phyloP scores from a whole-genome alignment of 35 echinoderm and acorn worm genomes.

The Ophioderma brevispina region DNA sequence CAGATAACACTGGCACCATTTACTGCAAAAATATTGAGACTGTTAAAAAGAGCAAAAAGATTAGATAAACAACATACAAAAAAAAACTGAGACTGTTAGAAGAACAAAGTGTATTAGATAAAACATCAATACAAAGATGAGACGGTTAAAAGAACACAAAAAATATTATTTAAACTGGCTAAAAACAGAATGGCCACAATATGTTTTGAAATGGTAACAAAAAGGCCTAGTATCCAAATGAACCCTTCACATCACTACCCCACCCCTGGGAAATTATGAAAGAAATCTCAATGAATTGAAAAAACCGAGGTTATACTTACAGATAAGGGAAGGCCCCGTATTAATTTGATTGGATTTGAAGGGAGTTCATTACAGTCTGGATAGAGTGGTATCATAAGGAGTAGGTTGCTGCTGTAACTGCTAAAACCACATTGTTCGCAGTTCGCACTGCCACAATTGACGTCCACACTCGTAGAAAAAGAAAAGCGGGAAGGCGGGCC shows the following conservation, averaged over 20 bases:
- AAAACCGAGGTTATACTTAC: too few species aligned
- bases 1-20: constrained; percentile 66
- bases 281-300: too few species aligned
- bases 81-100: not conserved
- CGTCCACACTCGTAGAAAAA: constrained; percentile 87
- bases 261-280: too few species aligned
- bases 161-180: not conserved
- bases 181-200: not conserved
- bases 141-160: not conserved
- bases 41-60: constrained; percentile 34
- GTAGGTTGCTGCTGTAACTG: constrained; percentile 81
- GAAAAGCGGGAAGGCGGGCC: constrained; percentile 70
- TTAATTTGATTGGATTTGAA: not conserved
- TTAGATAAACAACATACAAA: not conserved
- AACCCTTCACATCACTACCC: too few species aligned
- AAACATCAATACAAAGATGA: not conserved
- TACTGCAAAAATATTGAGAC: constrained; percentile 45
- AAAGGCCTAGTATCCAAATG: too few species aligned
- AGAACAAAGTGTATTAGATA: not conserved
- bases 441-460: constrained; percentile 60
- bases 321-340: constrained; percentile 29
- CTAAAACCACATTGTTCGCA: constrained; percentile 56
- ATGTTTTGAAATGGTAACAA: too few species aligned
- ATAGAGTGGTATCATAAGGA: constrained; percentile 38
- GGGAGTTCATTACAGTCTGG: constrained; percentile 23